Conservation (phyloP, 2,113 vertebrate species). For the Apaloderma vittatum region DNA sequence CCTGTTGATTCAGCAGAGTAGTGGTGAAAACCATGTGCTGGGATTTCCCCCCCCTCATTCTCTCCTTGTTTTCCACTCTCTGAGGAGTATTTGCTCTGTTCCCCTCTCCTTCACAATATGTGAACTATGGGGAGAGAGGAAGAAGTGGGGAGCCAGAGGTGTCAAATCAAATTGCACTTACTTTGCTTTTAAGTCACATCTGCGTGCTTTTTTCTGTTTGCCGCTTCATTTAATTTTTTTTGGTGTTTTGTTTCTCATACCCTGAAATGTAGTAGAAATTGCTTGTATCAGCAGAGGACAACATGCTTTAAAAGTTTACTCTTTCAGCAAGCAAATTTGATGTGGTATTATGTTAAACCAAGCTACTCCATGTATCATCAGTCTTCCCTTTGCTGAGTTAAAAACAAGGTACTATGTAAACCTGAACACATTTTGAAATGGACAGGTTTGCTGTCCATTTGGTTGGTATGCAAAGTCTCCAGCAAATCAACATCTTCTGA, state of each 20-base stretch:
- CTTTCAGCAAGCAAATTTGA: neutral
- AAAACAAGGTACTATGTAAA: neutral
- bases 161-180: neutral
- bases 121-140: conserved; percentile 9
- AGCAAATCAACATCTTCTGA: neutral
- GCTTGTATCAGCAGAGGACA: neutral
- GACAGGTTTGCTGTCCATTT: neutral
- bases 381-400: neutral
- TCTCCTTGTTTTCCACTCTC: neutral
- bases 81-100: neutral
- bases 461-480: neutral
- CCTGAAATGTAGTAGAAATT: neutral
- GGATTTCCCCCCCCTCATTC: fast-evolving
- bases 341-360: neutral
- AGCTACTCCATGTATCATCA: neutral
- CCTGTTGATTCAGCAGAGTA: conserved; percentile 46
- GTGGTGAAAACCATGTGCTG: conserved; percentile 13
- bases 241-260: neutral
- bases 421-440: neutral
- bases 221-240: neutral
- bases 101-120: conserved; percentile 10
- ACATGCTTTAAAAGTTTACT: neutral
- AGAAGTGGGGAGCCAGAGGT: neutral
- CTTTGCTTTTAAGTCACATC: neutral
- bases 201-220: neutral